Evolutionary conservation across 2,888 invertebrate species (phyloP).

Genomic region (Epinotia demarniana): DNA sequence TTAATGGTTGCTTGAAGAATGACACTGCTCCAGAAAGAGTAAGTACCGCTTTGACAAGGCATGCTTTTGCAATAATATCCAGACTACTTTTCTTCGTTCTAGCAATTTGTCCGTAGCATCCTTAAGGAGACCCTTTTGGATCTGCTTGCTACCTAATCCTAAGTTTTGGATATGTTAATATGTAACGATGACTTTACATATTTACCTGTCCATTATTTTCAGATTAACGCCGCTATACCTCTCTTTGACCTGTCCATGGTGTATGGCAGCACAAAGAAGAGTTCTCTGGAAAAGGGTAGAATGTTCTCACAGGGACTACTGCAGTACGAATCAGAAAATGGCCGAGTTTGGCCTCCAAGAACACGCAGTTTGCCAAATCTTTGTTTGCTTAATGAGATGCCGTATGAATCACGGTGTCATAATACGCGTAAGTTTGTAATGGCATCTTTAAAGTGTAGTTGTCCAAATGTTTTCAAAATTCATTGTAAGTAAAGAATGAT

Average conservation of each 20-base stretch:
- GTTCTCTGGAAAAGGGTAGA: slow-evolving; percentile 10
- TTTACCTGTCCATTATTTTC: background rate
- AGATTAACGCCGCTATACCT: slow-evolving; percentile 28
- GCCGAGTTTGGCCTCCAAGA: slow-evolving; percentile 22
- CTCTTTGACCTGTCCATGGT: slow-evolving; percentile 23
- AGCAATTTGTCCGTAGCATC: background rate
- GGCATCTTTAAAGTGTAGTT: background rate
- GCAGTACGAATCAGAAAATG: slow-evolving; percentile 24
- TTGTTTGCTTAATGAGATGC: slow-evolving; percentile 34
- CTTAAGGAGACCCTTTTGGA: too few species aligned
- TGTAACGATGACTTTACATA: background rate
- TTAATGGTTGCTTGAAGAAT: slow-evolving; percentile 32
- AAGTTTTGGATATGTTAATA: background rate
- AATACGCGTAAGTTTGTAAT: slow-evolving; percentile 46
- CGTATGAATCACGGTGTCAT: slow-evolving; percentile 45
- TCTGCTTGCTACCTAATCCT: background rate
- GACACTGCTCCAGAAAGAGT: slow-evolving; percentile 36
- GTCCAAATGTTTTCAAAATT: background rate
- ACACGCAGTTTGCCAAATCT: slow-evolving; percentile 9
- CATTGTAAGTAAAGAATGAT: background rate
- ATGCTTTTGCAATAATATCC: background rate
- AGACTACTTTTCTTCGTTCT: background rate
- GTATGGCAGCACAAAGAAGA: slow-evolving; percentile 14
- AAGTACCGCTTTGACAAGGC: background rate
- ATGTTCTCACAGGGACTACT: slow-evolving; percentile 10